Conservation (phyloP, 1,140 invertebrate species). For the Macrostomum lignano region DNA sequence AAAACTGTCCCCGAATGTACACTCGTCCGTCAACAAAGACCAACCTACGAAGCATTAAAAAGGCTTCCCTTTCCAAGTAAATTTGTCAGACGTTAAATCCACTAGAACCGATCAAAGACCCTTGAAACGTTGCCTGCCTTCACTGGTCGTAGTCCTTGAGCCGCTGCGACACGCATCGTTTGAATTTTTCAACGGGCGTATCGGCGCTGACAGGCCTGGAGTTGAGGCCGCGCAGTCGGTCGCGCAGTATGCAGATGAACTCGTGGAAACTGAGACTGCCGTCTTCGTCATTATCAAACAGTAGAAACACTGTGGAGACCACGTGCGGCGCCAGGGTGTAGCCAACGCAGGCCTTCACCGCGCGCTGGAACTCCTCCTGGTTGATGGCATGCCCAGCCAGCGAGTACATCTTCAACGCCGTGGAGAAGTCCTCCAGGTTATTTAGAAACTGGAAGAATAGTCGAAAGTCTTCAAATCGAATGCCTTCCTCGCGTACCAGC, state of each 20-base stretch:
- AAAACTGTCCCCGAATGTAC: no score
- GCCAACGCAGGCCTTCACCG: constrained; percentile 79
- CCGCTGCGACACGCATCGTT: no score
- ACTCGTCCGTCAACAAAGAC: no score
- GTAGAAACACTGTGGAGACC: constrained; percentile 68
- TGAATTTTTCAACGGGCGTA: no score
- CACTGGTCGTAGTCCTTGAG: no score
- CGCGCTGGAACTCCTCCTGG: constrained; percentile 75
- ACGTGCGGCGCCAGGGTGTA: constrained; percentile 50
- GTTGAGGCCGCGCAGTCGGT: no score
- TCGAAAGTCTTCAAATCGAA: constrained; percentile 68
- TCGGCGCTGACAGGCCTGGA: no score
- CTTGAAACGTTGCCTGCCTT: no score
- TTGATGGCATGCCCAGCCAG: constrained; percentile 77
- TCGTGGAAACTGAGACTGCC: constrained; percentile 76
- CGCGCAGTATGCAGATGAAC: constrained; percentile 95
- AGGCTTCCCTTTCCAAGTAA: no score
- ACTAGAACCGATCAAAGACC: no score
- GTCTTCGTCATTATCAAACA: constrained; percentile 89
- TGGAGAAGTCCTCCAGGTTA: constrained; percentile 76
- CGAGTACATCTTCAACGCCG: constrained; percentile 91
- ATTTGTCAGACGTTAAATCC: no score
- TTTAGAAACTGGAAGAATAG: constrained; percentile 88
- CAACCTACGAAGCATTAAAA: no score
- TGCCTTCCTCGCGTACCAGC: constrained; percentile 34